Percentiles rank a stretch among this genome's conserved stretches.
Evolutionary conservation across 2,113 vertebrate species (phyloP).

Genomic region (Spea multiplicata): DNA sequence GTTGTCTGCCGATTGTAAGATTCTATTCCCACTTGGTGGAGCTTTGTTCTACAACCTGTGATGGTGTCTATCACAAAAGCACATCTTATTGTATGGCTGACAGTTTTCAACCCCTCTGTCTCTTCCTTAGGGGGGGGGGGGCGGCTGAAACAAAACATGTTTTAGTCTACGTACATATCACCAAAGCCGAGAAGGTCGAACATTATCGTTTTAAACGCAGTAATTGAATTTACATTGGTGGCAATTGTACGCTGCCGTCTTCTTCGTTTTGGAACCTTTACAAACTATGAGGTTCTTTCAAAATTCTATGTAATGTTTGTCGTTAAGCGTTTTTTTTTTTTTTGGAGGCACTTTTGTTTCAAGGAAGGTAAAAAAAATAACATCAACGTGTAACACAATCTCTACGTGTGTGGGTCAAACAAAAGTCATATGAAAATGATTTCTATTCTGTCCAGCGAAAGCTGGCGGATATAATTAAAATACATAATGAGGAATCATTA

Average conservation of each 20-base stretch:
- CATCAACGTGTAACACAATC: too few relatives aligned
- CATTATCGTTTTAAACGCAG: neutral
- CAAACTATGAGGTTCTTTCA: too few relatives aligned
- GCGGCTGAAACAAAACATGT: conserved; percentile 16
- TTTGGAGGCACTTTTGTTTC: too few relatives aligned
- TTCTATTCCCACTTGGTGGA: conserved; percentile 32
- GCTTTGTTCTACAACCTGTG: conserved; percentile 34
- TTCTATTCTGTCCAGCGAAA: too few relatives aligned
- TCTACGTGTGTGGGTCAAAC: too few relatives aligned
- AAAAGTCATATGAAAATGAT: too few relatives aligned
- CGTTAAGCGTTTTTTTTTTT: too few relatives aligned
- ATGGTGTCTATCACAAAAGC: conserved; percentile 23
- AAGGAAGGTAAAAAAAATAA: too few relatives aligned
- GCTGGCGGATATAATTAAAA: too few relatives aligned
- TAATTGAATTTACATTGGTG: conserved; percentile 5
- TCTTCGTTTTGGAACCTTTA: too few relatives aligned
- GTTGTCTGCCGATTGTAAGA: conserved; percentile 28
- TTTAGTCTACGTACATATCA: conserved; percentile 1
- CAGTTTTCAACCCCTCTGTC: conserved; percentile 20
- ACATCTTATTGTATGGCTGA: conserved; percentile 15
- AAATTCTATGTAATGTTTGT: too few relatives aligned
- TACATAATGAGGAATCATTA: too few relatives aligned
- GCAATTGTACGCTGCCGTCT: neutral
- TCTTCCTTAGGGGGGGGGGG: conserved; percentile 22
- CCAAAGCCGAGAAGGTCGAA: conserved; percentile 19